Evolutionary conservation across 1,140 invertebrate species (phyloP).

Genomic region (Drosophila pallidifrons): DNA sequence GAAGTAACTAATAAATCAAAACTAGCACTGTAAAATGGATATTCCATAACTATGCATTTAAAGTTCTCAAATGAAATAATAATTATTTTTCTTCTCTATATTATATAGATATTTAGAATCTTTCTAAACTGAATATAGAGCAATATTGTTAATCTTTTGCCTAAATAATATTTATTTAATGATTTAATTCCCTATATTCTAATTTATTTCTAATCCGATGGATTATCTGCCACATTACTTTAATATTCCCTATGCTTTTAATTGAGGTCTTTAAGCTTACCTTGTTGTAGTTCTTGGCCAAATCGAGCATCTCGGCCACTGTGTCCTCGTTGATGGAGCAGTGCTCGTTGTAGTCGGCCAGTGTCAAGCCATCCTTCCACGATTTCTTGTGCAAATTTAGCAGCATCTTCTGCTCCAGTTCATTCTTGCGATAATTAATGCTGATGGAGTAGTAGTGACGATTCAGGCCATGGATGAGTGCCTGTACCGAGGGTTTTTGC

Average conservation of each 20-base stretch:
- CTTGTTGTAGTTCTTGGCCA: slow-evolving; percentile 99
- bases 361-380: slow-evolving; percentile 99
- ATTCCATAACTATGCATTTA: too few relatives aligned
- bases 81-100: too few relatives aligned
- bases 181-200: too few relatives aligned
- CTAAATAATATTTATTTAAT: too few relatives aligned
- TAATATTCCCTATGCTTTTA: too few relatives aligned
- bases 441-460: slow-evolving; percentile 99
- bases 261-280: slow-evolving; percentile 82
- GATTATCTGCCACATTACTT: background rate
- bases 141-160: too few relatives aligned
- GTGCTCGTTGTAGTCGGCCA: slow-evolving; percentile 98
- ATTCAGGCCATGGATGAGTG: slow-evolving; percentile 99
- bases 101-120: too few relatives aligned
- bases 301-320: slow-evolving; percentile 97
- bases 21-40: too few relatives aligned
- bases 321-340: slow-evolving; percentile 96
- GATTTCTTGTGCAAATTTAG: slow-evolving; percentile 99
- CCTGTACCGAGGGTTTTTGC: slow-evolving; percentile 99
- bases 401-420: slow-evolving; percentile 99
- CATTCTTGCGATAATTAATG: slow-evolving; percentile 99
- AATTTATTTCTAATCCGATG: background rate
- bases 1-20: too few relatives aligned
- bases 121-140: too few relatives aligned
- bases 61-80: too few relatives aligned